Base-by-base conservation (phyloP, 2,113 vertebrate genomes). In the Oncorhynchus kisutch region DNA sequence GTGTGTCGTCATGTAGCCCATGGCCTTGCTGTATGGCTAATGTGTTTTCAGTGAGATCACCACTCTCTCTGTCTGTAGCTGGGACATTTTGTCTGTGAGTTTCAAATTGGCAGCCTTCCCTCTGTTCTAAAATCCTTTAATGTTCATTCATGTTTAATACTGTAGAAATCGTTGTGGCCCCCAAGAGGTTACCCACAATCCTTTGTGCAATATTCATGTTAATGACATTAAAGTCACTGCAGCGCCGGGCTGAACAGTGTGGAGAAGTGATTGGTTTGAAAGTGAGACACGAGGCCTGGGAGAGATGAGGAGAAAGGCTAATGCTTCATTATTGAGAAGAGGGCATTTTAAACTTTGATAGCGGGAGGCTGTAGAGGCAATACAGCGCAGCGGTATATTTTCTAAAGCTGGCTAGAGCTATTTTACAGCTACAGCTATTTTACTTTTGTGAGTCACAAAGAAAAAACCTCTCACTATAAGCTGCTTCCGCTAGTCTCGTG, bases 151-250 rank as follows among this genome's bases (percentile, higher is more conserved):
- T 76, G 72, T 77, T 85, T 81, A 71, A 83, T 78, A 45, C n/a
- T 51, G 18, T 29, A 78, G 59, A 77, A 68, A 84, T 7, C 9
- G 48, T 73, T 49, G 39, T n/a, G 7, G 16, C 71, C 45, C 67
- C 67, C 22, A 71, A 6, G 57, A 76, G 75, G 70, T 67, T 71
- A 74, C 34, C 51, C 4, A 54, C 65, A 25, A 67, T 9, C 39
- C 27, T 60, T 77, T 74, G 67, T 86, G 78, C 81, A 85, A 87
- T 73, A 88, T 84, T 82, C 73, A 86, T 84, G 74, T 57, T 72
- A 82, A 87, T 81, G 81, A 54, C n/a, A 18, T 77, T 81, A 54
- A 65, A 75, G 64, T 73, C 48, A 49, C 45, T n/a, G 16, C 49
- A 62, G 25, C 11, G 27, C 57, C 8, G 20, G 68, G 73, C 12